Percentiles rank a stretch among this genome's conserved stretches.
Evolutionary conservation across 2,797 vertebrate genomes (phyloP).

Genomic region (Amniataba percoides): DNA sequence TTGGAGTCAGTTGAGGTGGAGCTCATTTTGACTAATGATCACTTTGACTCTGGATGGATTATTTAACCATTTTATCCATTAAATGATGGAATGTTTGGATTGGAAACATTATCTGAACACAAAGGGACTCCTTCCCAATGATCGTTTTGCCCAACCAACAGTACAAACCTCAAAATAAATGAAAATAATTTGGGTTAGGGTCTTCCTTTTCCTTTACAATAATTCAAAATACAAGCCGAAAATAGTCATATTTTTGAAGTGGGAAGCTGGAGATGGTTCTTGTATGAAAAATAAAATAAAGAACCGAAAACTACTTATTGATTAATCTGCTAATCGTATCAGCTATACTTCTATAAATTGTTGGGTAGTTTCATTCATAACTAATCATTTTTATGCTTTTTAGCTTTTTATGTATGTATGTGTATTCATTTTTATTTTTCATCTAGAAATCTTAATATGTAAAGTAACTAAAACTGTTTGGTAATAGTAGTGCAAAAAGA

Average conservation of each 20-base stretch:
- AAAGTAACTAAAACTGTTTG: not conserved
- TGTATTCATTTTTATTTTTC: too few relatives aligned
- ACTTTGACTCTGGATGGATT: not conserved
- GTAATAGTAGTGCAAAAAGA: too few relatives aligned
- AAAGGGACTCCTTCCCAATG: not conserved
- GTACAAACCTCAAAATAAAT: not conserved
- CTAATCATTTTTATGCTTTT: not conserved
- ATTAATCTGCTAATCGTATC: not conserved
- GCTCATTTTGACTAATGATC: not conserved
- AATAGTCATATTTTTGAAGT: not conserved
- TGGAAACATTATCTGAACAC: not conserved
- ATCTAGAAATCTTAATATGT: not conserved
- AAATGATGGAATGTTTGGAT: not conserved
- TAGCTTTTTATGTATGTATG: not conserved
- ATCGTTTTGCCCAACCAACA: not conserved
- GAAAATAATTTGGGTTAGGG: not conserved
- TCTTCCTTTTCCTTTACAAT: too few relatives aligned
- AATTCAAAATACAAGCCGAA: too few relatives aligned
- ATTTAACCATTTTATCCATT: not conserved
- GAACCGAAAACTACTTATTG: too few relatives aligned
- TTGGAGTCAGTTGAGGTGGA: not conserved
- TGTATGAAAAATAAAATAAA: too few relatives aligned
- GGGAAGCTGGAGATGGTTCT: not conserved
- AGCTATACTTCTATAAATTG: not conserved
- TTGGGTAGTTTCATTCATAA: not conserved